Evolutionary conservation across 2,888 invertebrate species (phyloP).

Genomic region (Leptopterna dolabrata): DNA sequence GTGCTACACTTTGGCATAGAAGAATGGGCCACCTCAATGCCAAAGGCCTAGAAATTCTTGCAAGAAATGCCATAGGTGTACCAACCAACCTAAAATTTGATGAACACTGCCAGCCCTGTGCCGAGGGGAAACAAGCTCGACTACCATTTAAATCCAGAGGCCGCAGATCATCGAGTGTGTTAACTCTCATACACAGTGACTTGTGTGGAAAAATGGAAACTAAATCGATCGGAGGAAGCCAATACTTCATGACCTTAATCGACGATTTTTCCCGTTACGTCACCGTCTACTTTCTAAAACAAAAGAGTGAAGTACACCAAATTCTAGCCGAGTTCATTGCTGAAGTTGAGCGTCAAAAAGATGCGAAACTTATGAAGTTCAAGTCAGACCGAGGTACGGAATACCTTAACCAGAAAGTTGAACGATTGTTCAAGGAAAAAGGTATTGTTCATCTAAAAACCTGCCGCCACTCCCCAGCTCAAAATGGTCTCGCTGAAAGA

Average conservation of each 20-base stretch:
- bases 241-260: constrained; percentile 14
- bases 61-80: not conserved
- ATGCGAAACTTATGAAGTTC: not conserved
- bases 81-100: not conserved
- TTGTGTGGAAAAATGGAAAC: constrained; percentile 39
- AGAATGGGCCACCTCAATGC: not conserved
- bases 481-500: constrained; percentile 58
- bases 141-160: not conserved
- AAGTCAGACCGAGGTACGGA: constrained; percentile 15
- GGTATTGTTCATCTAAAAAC: constrained; percentile 59
- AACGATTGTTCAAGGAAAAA: not conserved
- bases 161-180: not conserved
- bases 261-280: constrained; percentile 40
- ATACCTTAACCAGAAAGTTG: constrained; percentile 14
- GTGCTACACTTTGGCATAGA: not conserved
- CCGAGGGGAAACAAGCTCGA: not conserved
- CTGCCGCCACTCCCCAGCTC: constrained; percentile 53
- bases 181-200: not conserved
- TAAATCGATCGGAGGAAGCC: constrained; percentile 4
- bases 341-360: not conserved
- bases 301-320: constrained; percentile 13
- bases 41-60: not conserved
- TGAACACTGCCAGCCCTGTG: not conserved
- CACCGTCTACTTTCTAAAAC: not conserved
- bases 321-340: not conserved